A percentile compares a stretch with the other conserved stretches of the same genome.
These are phyloP conservation scores for Marasmarcha lunaedactyla DNA, from an alignment of 2,888 invertebrate species.

Conservation along the genomic window DNA sequence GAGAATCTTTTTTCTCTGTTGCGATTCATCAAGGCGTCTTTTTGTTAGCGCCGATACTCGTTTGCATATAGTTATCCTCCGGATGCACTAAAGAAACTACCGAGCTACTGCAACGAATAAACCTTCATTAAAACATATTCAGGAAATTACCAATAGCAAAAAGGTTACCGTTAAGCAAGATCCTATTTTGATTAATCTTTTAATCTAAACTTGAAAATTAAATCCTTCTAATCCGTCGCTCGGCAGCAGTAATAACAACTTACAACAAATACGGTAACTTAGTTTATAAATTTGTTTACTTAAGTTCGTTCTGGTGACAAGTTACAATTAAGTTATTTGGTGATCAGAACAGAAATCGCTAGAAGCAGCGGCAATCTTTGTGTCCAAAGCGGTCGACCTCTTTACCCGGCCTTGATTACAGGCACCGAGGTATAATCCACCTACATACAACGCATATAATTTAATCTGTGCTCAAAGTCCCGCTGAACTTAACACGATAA, in stretches of 20 bases:
- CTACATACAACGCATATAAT: slow-evolving; percentile 16
- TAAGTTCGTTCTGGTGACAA: too few species aligned
- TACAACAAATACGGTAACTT: too few species aligned
- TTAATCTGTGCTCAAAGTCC: slow-evolving; percentile 23
- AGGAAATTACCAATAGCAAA: too few species aligned
- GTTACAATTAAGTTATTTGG: too few species aligned
- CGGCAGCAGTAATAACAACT: too few species aligned
- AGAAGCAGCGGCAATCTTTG: too few species aligned
- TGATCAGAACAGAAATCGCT: too few species aligned
- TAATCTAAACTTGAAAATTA: background rate
- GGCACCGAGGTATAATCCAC: background rate
- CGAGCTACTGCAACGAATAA: too few species aligned
- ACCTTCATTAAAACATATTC: too few species aligned
- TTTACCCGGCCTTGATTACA: background rate
- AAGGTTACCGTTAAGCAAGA: too few species aligned
- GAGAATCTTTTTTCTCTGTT: slow-evolving; percentile 57
- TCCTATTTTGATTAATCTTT: slow-evolving; percentile 2
- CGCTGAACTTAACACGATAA: slow-evolving; percentile 28
- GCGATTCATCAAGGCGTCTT: slow-evolving; percentile 49
- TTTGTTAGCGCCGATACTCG: slow-evolving; percentile 22
- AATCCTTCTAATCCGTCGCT: background rate
- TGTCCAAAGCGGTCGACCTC: background rate
- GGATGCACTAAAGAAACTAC: background rate
- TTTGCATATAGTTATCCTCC: slow-evolving; percentile 17
- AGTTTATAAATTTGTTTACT: too few species aligned